phyloP scores from a whole-genome alignment of 2,888 invertebrate genomes.

The Andrena flavipes region DNA sequence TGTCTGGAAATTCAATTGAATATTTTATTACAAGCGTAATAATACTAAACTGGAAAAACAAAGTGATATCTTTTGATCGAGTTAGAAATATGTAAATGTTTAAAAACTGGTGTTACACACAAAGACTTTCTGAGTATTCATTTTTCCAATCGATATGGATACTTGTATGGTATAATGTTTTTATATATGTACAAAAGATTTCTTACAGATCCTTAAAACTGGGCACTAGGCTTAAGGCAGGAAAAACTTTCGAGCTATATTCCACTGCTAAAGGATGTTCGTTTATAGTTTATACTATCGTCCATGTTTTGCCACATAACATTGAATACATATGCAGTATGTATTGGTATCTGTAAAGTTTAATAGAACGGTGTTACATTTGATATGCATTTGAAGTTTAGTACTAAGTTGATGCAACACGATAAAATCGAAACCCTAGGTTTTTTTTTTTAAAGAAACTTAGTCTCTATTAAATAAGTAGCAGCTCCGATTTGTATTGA shows the following conservation, averaged over 20 bases:
- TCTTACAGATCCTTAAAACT: conserved; percentile 61
- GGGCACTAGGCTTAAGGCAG: conserved; percentile 50
- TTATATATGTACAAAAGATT: conserved; percentile 72
- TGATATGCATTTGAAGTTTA: conserved; percentile 60
- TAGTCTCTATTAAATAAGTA: conserved; percentile 13
- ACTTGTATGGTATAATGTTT: conserved; percentile 67
- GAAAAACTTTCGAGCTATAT: conserved; percentile 56
- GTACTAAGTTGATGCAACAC: conserved; percentile 54
- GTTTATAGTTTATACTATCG: conserved; percentile 48
- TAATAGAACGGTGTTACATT: conserved; percentile 48
- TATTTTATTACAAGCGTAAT: conserved; percentile 72
- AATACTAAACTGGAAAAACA: conserved; percentile 65
- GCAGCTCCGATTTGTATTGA: conserved; percentile 28
- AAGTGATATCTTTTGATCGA: conserved; percentile 74
- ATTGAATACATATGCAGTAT: conserved; percentile 39
- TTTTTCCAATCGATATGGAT: conserved; percentile 44
- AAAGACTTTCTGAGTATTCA: conserved; percentile 75
- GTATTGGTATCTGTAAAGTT: conserved; percentile 44
- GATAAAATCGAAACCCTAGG: conserved; percentile 42
- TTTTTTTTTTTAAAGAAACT: conserved; percentile 27
- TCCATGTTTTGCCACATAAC: conserved; percentile 39
- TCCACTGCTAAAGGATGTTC: conserved; percentile 52
- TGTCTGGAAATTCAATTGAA: conserved; percentile 70
- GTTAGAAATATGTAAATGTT: conserved; percentile 72
- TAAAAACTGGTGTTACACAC: conserved; percentile 69